These are phyloP conservation scores for Pterocles orientalis DNA, from an alignment of 2,113 vertebrate genomes.

Conservation along the genomic window DNA sequence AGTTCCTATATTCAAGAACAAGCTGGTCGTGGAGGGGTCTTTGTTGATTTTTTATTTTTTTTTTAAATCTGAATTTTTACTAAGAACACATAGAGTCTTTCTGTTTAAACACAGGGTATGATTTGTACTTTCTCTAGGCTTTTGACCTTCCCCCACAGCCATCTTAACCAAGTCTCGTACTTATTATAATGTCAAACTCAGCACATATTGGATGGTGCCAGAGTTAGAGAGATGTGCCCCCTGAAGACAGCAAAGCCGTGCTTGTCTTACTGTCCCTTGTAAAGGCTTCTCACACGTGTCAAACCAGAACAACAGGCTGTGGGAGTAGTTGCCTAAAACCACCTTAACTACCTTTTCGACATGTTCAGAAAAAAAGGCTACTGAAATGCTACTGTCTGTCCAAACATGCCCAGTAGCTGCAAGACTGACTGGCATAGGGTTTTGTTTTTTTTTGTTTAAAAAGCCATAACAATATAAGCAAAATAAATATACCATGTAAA, in stretches of 20 bases:
- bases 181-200: background rate
- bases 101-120: background rate
- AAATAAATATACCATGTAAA: background rate
- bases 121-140: background rate
- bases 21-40: background rate
- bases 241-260: background rate
- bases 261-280: background rate
- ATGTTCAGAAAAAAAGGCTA: background rate
- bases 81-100: background rate
- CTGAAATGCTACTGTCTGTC: background rate
- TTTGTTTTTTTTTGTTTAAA: background rate
- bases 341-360: background rate
- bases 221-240: background rate
- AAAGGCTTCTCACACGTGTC: background rate
- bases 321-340: background rate
- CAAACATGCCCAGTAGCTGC: background rate
- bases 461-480: background rate
- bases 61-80: background rate
- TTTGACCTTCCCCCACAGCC: background rate
- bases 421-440: background rate
- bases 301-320: background rate
- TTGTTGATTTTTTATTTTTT: background rate
- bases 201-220: rapidly evolving
- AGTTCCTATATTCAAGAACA: background rate
- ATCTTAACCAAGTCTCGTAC: background rate